Evolutionary conservation across 2,888 invertebrate genomes (phyloP).

Genomic region (Crepidodera aurea): DNA sequence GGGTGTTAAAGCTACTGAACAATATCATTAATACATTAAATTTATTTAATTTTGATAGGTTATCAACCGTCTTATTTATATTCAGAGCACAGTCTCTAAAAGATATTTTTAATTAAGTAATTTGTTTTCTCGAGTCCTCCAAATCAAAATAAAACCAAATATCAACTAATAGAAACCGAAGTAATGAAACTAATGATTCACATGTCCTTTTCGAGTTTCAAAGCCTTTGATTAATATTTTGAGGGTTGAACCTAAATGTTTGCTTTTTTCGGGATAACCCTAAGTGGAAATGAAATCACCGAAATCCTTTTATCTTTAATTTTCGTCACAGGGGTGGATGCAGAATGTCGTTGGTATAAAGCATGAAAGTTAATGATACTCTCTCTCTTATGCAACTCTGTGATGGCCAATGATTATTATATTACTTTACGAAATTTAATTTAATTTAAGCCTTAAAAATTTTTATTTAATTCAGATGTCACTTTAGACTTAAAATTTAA

Average conservation of each 20-base stretch:
- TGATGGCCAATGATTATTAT: background rate
- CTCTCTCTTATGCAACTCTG: conserved; percentile 2
- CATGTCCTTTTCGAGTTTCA: background rate
- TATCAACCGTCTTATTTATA: background rate
- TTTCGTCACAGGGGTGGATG: conserved; percentile 41
- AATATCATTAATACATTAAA: too few relatives aligned
- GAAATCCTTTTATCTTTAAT: conserved; percentile 40
- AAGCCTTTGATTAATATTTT: conserved; percentile 16
- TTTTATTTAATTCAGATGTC: too few relatives aligned
- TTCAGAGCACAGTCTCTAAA: background rate
- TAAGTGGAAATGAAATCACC: conserved; percentile 50
- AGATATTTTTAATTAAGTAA: conserved; percentile 11
- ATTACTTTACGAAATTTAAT: conserved; percentile 1
- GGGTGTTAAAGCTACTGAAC: too few relatives aligned
- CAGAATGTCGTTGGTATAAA: background rate
- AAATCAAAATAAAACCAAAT: conserved; percentile 44
- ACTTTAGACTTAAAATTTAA: too few relatives aligned
- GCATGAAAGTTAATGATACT: conserved; percentile 3
- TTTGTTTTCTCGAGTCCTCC: conserved; percentile 36
- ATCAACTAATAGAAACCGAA: conserved; percentile 2
- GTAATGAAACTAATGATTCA: conserved; percentile 7
- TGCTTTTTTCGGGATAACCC: conserved; percentile 45
- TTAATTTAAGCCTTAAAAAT: background rate
- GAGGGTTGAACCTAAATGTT: conserved; percentile 33
- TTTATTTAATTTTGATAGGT: too few relatives aligned